phyloP scores from a whole-genome alignment of 2,888 invertebrate species.

The Amblyjoppa fuscipennis region DNA sequence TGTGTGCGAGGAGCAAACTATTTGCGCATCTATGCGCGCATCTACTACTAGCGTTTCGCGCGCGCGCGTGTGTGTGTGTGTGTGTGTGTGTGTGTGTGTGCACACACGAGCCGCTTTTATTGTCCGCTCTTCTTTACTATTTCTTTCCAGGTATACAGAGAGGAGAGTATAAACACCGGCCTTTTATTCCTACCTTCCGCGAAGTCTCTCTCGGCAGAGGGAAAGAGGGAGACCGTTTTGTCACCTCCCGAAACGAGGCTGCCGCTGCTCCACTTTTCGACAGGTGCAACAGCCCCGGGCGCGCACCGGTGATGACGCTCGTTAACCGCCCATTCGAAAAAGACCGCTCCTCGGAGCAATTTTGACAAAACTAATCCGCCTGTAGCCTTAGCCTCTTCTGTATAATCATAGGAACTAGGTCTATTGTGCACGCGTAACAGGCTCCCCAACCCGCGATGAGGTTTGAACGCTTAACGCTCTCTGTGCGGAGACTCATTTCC shows the following conservation, averaged over 20 bases:
- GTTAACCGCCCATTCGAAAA: constrained; percentile 50
- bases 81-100: neutral
- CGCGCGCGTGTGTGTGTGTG: neutral
- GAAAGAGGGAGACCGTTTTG: constrained; percentile 39
- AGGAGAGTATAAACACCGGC: constrained; percentile 49
- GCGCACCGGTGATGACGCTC: constrained; percentile 47
- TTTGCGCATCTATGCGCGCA: constrained; percentile 1
- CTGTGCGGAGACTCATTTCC: too few relatives aligned
- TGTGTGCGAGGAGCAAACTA: constrained; percentile 40
- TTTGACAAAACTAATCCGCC: constrained; percentile 56
- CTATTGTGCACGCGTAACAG: constrained; percentile 27
- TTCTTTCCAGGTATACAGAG: constrained; percentile 27
- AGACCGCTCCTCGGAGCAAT: constrained; percentile 33
- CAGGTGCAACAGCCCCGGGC: constrained; percentile 51
- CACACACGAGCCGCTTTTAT: constrained; percentile 29
- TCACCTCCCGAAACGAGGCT: constrained; percentile 46
- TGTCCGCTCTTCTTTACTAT: constrained; percentile 45
- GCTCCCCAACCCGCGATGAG: too few relatives aligned
- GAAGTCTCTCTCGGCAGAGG: constrained; percentile 17
- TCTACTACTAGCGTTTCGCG: neutral
- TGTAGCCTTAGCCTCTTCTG: constrained; percentile 34
- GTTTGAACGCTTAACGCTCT: too few relatives aligned
- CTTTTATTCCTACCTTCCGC: constrained; percentile 35
- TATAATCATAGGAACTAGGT: constrained; percentile 40
- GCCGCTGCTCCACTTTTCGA: constrained; percentile 60